phyloP scores from a whole-genome alignment of 2,113 vertebrate genomes.

The Gymnarchus niloticus region DNA sequence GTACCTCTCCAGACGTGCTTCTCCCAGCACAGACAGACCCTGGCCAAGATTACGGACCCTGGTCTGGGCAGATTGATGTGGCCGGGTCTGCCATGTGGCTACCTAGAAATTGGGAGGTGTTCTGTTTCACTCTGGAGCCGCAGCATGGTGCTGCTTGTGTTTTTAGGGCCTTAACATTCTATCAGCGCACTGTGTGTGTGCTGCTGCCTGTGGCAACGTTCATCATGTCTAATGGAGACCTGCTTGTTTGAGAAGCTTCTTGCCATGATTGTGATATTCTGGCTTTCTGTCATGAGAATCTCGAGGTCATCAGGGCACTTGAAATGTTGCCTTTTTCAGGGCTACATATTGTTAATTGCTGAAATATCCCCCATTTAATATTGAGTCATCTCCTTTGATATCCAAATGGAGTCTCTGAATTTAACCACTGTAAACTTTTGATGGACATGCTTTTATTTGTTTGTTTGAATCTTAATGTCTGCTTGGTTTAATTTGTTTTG shows the following conservation, averaged over 20 bases:
- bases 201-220: no score
- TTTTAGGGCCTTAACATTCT: not conserved
- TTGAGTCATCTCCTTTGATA: constrained; percentile 25
- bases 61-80: not conserved
- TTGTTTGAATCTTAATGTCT: not conserved
- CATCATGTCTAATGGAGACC: no score
- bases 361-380: constrained; percentile 24
- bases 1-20: not conserved
- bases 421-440: constrained; percentile 29
- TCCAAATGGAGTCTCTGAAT: constrained; percentile 23
- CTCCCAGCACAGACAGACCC: not conserved
- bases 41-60: not conserved
- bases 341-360: constrained; percentile 16
- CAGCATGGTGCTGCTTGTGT: not conserved
- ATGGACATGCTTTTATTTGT: not conserved
- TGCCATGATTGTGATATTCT: not conserved
- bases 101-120: not conserved
- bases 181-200: not conserved
- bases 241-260: not conserved
- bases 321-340: not conserved
- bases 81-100: not conserved
- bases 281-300: not conserved
- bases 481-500: not conserved
- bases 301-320: not conserved
- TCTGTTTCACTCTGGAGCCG: not conserved